A percentile compares a stretch with the other conserved stretches of the same genome.
These are phyloP conservation scores for Prolemur simus DNA, from an alignment of 2,113 vertebrate genomes.

Conservation along the genomic window DNA sequence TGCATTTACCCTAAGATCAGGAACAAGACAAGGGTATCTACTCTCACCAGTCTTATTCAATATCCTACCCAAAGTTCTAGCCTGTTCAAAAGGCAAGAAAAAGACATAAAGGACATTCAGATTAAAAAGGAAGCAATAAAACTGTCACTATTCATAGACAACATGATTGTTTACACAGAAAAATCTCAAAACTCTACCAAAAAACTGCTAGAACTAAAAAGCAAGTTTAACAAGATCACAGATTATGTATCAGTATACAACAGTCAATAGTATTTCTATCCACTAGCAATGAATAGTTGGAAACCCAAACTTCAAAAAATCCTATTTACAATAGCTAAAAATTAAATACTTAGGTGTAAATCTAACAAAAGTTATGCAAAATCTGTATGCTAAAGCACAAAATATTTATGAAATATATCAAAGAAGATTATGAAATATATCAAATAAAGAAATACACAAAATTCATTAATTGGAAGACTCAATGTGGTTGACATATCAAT, in stretches of 20 bases:
- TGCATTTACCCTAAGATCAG: not conserved
- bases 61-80: not conserved
- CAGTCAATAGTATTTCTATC: not conserved
- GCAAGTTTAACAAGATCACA: not conserved
- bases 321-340: not conserved
- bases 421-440: no score
- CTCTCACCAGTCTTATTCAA: not conserved
- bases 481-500: no score
- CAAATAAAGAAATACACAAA: no score
- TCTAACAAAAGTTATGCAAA: not conserved
- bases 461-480: no score
- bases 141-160: not conserved
- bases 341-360: not conserved
- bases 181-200: not conserved
- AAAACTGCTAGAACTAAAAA: not conserved
- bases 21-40: not conserved
- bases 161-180: not conserved
- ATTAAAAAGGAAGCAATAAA: not conserved
- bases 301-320: not conserved
- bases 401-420: no score
- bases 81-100: not conserved
- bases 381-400: not conserved
- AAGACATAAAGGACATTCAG: not conserved
- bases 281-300: not conserved
- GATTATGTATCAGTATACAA: not conserved